Percentiles rank a stretch among this genome's conserved stretches.
phyloP scores from a whole-genome alignment of 2,888 invertebrate species.

The Mythimna ferrago region DNA sequence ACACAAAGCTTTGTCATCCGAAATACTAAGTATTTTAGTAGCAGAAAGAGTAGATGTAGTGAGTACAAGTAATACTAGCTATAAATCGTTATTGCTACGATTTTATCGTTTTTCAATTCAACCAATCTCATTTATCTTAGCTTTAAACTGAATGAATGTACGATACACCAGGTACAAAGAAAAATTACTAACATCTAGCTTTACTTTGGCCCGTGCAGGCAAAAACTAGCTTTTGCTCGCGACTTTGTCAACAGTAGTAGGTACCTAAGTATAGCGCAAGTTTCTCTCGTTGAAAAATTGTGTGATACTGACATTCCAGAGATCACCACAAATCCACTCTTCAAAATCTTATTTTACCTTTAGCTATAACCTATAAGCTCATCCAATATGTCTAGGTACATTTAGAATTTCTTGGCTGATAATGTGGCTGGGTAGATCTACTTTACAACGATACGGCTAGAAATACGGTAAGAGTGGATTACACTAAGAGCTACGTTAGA shows the following conservation, averaged over 20 bases:
- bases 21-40: no score
- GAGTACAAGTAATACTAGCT: not conserved
- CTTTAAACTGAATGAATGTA: not conserved
- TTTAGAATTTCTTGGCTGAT: no score
- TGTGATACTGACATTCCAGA: not conserved
- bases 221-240: not conserved
- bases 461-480: no score
- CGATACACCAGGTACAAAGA: not conserved
- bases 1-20: not conserved
- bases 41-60: not conserved
- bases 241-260: not conserved
- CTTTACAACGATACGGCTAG: no score
- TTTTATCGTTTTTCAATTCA: slow-evolving; percentile 1
- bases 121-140: slow-evolving; percentile 15
- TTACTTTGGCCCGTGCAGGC: not conserved
- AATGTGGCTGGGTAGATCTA: no score
- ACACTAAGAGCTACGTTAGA: no score
- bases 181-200: not conserved
- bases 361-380: no score
- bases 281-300: not conserved
- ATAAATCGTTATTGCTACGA: not conserved
- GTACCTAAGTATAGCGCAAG: not conserved
- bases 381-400: no score
- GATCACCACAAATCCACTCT: no score
- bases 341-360: no score